Base-by-base conservation (phyloP, 2,797 vertebrate genomes). In the Hippoglossus hippoglossus region DNA sequence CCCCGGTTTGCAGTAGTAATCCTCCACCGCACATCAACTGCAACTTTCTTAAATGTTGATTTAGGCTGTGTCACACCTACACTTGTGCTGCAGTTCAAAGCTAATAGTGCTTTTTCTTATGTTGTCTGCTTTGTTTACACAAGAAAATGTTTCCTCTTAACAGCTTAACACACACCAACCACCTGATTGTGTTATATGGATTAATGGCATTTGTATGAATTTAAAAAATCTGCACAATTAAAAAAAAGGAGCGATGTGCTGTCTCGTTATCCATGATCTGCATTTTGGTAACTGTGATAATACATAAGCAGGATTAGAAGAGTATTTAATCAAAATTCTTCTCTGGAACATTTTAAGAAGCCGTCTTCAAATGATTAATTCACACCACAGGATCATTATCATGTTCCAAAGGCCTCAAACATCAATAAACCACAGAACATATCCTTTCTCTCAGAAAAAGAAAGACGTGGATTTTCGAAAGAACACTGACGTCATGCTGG, bases 211-310 rank as follows among this genome's bases (percentile, higher is more conserved):
- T 46, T 28, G 13, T 52, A 39, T 9, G 15, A 39, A 28, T 18
- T n/a, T 2, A 25, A 62, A 49, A 64, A 21, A 47, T 18, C 7
- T 10, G 21, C 26, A 56, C 12, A 13, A 21, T 60, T 65, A 2
- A 34, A 26, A 26, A 5, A 51, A 11, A 21, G 13, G 18, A 50
- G 41, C 10, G 51, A 28, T 41, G 24, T 8, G 7, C 21, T n/a
- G 13, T 46, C 34, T 58, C 21, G 5, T 59, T 52, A 19, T 57
- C 4, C 22, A 25, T 49, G 11, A 50, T 53, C 9, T 59, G 13
- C 12, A 64, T 75, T 31, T 53, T 57, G 26, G 36, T 46, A 63
- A 41, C 49, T 50, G n/a, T 62, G 63, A 19, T 39, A 77, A 74
- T 47, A 60, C 3, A 65, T 18, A 36, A 56, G 13, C 2, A 51